Base-by-base conservation (phyloP, 2,797 vertebrate species). In the Anguilla marmorata region DNA sequence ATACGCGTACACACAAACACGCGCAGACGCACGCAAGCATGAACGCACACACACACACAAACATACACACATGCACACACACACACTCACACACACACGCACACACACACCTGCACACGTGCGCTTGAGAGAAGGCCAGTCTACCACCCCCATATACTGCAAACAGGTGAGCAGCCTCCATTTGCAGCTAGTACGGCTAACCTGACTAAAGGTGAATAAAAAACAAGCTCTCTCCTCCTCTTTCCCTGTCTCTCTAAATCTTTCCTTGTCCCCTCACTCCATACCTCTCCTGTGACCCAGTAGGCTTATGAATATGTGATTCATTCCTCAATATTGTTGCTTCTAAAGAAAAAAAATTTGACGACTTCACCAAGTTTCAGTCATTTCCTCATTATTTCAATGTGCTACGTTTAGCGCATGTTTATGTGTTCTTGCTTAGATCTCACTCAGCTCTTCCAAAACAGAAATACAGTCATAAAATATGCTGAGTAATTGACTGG, bases 401-500 rank as follows among this genome's bases (percentile, higher is more conserved):
- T 21, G 16, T 2, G 41, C 27, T 82, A 9, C 45, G 7, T 82
- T 82, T 50, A 50, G 79, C 41, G 3, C 74, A 30, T 72, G 74
- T 79, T 79, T 79, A 41, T 21, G 27, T 82, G 79, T 82, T 82
- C 48, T 82, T n/a, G 45, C n/a, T 84, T 12, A 54, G 48, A 84
- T 84, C 41, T 84, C 82, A n/a, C 82, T 84, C 33, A n/a, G 19
- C 45, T n/a, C 19, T 48, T 82, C 79, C 41, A 82, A 82, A 82
- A 84, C 48, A 84, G 21, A 83, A 84, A 56, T 27, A 84, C 56
- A 33, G 50, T 84, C 82, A 84, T 84, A 85, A 85, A 88, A 88
- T 84, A 14, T 88, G 87, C 80, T 56, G 63, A 74, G 60, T 88
- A 69, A 85, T 54, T 27, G 69, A 85, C 84, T 74, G 84, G 82